Evolutionary conservation across 1,140 invertebrate species (phyloP).

Genomic region (Drosophila yakuba): DNA sequence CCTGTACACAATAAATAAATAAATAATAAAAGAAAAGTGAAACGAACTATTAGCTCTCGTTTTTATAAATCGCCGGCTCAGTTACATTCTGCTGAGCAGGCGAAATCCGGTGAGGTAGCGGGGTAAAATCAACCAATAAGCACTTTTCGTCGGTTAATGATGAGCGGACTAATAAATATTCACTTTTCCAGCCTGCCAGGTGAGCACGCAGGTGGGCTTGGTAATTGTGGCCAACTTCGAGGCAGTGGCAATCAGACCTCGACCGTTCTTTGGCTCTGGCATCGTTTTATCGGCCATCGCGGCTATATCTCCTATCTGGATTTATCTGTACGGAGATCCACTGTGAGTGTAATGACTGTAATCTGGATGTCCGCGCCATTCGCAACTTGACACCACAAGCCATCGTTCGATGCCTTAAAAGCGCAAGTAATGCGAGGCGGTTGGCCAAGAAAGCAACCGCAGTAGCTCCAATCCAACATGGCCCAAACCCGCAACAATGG

Average conservation of each 20-base stretch:
- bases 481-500: slow-evolving; percentile 19
- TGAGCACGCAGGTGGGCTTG: slow-evolving; percentile 37
- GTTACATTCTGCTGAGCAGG: slow-evolving; percentile 78
- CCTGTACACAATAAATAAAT: slow-evolving; percentile 67
- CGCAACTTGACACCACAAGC: slow-evolving; percentile 60
- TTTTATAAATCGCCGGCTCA: slow-evolving; percentile 73
- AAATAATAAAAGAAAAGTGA: slow-evolving; percentile 83
- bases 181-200: slow-evolving; percentile 56
- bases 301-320: slow-evolving; percentile 15
- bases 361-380: slow-evolving; percentile 48
- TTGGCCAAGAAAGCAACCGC: slow-evolving; percentile 55
- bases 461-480: slow-evolving; percentile 4
- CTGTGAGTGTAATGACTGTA: slow-evolving; percentile 56
- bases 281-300: slow-evolving; percentile 45
- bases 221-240: slow-evolving; percentile 62
- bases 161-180: slow-evolving; percentile 73
- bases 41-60: slow-evolving; percentile 81
- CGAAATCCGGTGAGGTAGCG: not conserved
- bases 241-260: slow-evolving; percentile 76
- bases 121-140: slow-evolving; percentile 30
- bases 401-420: slow-evolving; percentile 60
- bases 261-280: slow-evolving; percentile 63
- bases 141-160: slow-evolving; percentile 53
- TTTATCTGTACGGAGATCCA: slow-evolving; percentile 8
- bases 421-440: slow-evolving; percentile 71